Evolutionary conservation across 2,888 invertebrate genomes (phyloP).

Genomic region (Phytoseiulus persimilis): DNA sequence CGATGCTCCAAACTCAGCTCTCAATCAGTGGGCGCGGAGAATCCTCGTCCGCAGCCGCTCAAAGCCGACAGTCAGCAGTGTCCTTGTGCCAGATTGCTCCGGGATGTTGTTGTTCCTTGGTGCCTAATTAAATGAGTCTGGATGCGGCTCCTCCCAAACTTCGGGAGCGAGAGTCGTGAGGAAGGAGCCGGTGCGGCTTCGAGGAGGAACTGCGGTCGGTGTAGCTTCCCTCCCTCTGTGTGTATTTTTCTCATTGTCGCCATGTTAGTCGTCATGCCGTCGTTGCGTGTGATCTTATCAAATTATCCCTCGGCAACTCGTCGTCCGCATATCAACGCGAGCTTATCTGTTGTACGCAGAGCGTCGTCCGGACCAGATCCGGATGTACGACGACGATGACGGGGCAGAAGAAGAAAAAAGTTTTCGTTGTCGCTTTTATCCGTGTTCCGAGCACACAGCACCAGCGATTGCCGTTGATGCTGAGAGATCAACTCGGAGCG

Average conservation of each 20-base stretch:
- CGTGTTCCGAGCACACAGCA: background rate
- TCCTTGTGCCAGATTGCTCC: background rate
- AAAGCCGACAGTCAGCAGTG: background rate
- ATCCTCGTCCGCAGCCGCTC: no score
- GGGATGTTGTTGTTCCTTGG: background rate
- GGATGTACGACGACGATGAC: background rate
- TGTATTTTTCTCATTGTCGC: background rate
- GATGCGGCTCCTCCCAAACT: background rate
- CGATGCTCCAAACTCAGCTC: background rate
- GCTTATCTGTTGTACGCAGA: background rate
- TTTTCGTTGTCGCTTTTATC: background rate
- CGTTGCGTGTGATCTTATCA: background rate
- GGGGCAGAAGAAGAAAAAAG: background rate
- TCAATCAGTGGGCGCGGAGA: background rate
- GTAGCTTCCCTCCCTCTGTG: background rate
- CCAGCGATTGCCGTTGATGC: background rate
- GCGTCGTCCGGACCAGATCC: background rate
- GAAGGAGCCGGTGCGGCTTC: background rate
- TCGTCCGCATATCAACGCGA: background rate
- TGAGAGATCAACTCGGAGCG: background rate
- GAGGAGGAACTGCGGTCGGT: background rate
- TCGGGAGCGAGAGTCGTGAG: background rate
- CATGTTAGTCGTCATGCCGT: background rate
- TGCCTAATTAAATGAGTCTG: background rate
- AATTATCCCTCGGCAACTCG: constrained; percentile 5